Evolutionary conservation across 1,140 invertebrate species (phyloP).

Genomic region (Zaprionus ghesquierei): DNA sequence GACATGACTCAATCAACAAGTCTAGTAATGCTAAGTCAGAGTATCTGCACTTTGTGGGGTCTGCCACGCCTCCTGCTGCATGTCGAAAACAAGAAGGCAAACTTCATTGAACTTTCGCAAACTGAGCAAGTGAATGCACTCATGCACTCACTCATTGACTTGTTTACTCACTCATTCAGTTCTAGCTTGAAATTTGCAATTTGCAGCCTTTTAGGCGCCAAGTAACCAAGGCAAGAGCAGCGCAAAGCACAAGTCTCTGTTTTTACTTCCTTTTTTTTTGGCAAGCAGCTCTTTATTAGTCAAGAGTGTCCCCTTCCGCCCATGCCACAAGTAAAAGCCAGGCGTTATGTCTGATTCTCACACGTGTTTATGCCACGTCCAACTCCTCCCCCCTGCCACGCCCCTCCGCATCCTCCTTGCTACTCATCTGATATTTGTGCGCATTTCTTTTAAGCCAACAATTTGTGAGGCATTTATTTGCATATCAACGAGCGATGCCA

Average conservation of each 20-base stretch:
- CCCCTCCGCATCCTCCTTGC: not conserved
- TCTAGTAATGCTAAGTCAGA: no score
- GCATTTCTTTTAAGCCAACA: conserved; percentile 34
- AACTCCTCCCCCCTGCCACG: no score
- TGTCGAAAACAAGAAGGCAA: not conserved
- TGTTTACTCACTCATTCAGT: not conserved
- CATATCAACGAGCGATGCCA: conserved; percentile 24
- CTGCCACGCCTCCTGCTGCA: no score
- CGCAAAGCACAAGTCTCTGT: not conserved
- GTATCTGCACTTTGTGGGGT: no score
- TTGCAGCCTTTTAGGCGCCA: not conserved
- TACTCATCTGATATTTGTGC: conserved; percentile 9
- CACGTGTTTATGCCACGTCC: not conserved
- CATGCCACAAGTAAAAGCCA: no score
- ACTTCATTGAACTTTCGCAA: not conserved
- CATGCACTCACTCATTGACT: not conserved
- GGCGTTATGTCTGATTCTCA: not conserved
- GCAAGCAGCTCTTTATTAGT: conserved; percentile 2
- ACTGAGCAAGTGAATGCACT: not conserved
- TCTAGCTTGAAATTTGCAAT: not conserved
- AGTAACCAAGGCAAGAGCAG: not conserved
- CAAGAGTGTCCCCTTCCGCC: not conserved
- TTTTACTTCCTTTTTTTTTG: not conserved
- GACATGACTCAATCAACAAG: no score
- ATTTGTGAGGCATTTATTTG: conserved; percentile 34